A percentile compares a stretch with the other conserved stretches of the same genome.
Conservation (phyloP, 64 coral and sea anemone species). For the Montipora cactus region DNA sequence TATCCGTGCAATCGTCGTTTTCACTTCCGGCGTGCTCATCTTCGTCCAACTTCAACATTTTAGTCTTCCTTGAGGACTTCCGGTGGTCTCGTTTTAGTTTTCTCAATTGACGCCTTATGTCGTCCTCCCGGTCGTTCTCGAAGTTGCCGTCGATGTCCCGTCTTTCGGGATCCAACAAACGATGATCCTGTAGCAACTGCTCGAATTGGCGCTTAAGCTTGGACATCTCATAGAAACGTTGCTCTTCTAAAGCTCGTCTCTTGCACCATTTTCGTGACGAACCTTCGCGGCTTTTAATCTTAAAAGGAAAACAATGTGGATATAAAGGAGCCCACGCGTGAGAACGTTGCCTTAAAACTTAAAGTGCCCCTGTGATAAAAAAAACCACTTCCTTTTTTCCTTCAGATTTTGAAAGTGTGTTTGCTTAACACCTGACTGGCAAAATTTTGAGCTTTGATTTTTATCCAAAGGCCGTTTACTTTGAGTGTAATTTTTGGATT, state of each 20-base stretch:
- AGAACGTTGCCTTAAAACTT: no score
- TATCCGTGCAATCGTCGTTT: constrained; percentile 73
- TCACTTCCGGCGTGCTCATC: constrained; percentile 73
- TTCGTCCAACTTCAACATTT: constrained; percentile 91
- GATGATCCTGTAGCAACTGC: constrained; percentile 56
- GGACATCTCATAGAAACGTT: constrained; percentile 80
- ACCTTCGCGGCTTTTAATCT: constrained; percentile 85
- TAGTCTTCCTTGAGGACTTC: constrained; percentile 73
- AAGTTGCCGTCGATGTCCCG: constrained; percentile 58
- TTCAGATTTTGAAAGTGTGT: no score
- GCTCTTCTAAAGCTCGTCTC: constrained; percentile 90
- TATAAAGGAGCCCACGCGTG: no score
- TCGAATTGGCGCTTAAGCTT: constrained; percentile 68
- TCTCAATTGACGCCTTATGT: constrained; percentile 82
- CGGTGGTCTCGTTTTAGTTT: constrained; percentile 86
- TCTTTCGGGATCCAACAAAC: constrained; percentile 47
- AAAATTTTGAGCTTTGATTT: no score
- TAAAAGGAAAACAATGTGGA: background rate
- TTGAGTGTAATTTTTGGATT: no score
- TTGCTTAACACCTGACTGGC: no score
- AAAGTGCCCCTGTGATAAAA: no score
- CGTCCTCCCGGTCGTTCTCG: constrained; percentile 71
- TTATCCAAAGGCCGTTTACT: no score
- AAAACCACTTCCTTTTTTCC: no score
- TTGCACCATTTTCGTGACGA: constrained; percentile 94